A percentile compares a stretch with the other conserved stretches of the same genome.
Conservation (phyloP, 2,888 invertebrate genomes). For the Protonemura montana region DNA sequence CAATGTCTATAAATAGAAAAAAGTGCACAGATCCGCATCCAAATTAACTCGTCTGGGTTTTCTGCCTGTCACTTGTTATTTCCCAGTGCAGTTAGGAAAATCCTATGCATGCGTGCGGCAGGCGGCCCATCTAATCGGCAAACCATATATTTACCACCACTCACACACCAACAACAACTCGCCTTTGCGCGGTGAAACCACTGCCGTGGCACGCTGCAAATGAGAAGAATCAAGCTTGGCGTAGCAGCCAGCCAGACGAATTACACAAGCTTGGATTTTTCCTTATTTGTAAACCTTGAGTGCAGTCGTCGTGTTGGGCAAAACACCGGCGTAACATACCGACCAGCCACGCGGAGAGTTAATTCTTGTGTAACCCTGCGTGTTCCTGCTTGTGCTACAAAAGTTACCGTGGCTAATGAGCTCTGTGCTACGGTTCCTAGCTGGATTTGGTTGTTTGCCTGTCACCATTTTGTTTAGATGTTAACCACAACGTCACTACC, state of each 20-base stretch:
- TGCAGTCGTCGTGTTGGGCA: not conserved
- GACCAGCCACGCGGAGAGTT: not conserved
- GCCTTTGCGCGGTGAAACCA: not conserved
- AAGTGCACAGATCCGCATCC: too few species aligned
- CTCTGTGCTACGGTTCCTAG: not conserved
- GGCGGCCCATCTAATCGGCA: not conserved
- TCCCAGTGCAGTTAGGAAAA: not conserved
- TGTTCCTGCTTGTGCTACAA: too few species aligned
- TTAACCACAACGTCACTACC: too few species aligned
- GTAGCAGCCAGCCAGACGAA: not conserved
- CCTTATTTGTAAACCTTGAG: conserved; percentile 12
- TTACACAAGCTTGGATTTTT: conserved; percentile 1
- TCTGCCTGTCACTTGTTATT: not conserved
- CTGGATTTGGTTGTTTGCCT: not conserved
- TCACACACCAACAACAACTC: not conserved
- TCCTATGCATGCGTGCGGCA: not conserved
- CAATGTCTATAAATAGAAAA: too few species aligned
- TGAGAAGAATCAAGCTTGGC: not conserved
- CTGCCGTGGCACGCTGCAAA: not conserved
- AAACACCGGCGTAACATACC: not conserved
- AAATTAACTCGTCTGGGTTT: not conserved
- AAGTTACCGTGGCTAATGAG: too few species aligned
- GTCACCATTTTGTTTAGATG: too few species aligned
- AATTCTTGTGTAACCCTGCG: not conserved
- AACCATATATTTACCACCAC: not conserved